Evolutionary conservation across 2,113 vertebrate genomes (phyloP), one percentile per base, ranked within the genome.

Genomic region (Alectura lathami): DNA sequence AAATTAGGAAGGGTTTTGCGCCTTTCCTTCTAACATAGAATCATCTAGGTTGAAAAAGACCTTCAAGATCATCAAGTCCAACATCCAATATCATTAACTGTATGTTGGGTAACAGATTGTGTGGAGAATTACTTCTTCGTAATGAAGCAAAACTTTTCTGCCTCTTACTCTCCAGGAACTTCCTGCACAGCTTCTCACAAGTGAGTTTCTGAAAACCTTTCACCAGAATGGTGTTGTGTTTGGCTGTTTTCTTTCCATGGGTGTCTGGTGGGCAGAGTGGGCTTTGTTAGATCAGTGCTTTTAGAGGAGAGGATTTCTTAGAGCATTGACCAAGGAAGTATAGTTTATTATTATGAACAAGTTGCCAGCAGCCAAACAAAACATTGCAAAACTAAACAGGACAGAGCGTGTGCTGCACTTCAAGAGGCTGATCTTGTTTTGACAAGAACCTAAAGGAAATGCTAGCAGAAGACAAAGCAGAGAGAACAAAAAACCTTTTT

Each of bases 361-460:
- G 50, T 83, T 78, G 43, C 51, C 78, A 80, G 57, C 34, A 88
- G 95, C 88, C 94, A 96, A 96, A 81, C 11, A 93, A 88, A 96
- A 84, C 88, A 94, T 68, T 94, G 68, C 79, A 89, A 78, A 94
- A 88, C 26, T 88, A 69, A 96, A 83, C 79, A 94, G 76, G 86
- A 86, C 80, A 77, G 60, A 89, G n/a, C 3, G 4, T 74, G 64
- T 81, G 59, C 64, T 91, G 72, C 54, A 75, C 30, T 88, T 94
- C 56, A 60, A 94, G 72, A 88, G 12, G 21, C 47, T 80, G n/a
- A 22, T 91, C 72, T 86, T 95, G 88, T 93, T 94, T 91, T 83
- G 60, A 95, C 73, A 90, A 90, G 93, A 86, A 93, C 34, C 26
- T 93, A 83, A 89, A 88, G 23, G 16, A 91, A 94, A 89, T 80